These are phyloP conservation scores for Avahi laniger DNA, from an alignment of 2,797 vertebrate species.

Conservation along the genomic window DNA sequence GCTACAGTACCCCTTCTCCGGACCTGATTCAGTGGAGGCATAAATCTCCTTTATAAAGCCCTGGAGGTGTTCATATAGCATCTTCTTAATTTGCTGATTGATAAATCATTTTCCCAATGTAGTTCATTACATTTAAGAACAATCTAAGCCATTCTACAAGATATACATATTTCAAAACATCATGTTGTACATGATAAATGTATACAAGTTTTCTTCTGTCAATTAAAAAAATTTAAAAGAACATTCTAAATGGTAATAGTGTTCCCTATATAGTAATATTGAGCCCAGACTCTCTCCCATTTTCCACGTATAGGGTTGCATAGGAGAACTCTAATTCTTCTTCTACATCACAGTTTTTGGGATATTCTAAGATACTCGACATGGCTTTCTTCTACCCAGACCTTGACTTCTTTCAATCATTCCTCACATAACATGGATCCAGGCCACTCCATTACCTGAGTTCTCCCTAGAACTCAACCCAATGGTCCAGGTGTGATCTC, in stretches of 20 bases:
- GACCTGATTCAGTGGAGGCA: not conserved
- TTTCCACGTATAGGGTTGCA: not conserved
- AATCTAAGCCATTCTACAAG: not conserved
- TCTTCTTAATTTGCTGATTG: not conserved
- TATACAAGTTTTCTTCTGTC: not conserved
- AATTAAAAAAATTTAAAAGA: not conserved
- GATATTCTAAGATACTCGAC: not conserved
- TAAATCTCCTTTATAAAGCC: not conserved
- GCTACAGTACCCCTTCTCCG: not conserved
- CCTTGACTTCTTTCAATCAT: not conserved
- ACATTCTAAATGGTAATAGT: not conserved
- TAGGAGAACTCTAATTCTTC: not conserved
- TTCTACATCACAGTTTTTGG: not conserved
- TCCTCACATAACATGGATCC: not conserved
- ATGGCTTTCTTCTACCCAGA: not conserved
- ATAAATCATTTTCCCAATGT: not conserved
- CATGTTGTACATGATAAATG: not conserved
- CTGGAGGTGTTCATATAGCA: too few relatives aligned
- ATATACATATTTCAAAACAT: not conserved
- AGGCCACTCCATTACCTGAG: not conserved
- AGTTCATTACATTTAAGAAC: not conserved
- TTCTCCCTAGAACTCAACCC: not conserved
- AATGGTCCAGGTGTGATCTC: not conserved
- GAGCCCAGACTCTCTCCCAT: not conserved
- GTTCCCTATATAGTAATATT: not conserved